These are phyloP conservation scores for Cheilosia grossa DNA, from an alignment of 2,888 invertebrate genomes.

Conservation along the genomic window DNA sequence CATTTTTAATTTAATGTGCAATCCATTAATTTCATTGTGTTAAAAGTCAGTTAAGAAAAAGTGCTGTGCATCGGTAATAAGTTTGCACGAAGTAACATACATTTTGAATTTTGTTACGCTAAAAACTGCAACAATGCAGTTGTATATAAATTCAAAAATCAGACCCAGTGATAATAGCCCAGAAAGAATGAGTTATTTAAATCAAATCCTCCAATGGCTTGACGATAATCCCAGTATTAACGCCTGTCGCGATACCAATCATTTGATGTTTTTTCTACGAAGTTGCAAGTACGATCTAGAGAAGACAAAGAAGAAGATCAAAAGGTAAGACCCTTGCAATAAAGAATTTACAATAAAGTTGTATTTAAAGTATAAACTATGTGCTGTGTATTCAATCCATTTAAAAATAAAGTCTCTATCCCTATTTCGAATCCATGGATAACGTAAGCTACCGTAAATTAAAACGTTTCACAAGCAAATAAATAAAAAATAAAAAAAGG, in stretches of 20 bases:
- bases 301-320: constrained; percentile 85
- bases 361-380: too few relatives aligned
- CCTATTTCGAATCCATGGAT: too few relatives aligned
- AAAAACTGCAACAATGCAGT: constrained; percentile 11
- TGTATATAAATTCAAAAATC: constrained; percentile 29
- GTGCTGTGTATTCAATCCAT: too few relatives aligned
- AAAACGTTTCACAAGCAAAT: too few relatives aligned
- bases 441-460: too few relatives aligned
- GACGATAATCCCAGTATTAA: constrained; percentile 82
- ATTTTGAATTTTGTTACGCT: not conserved
- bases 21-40: not conserved
- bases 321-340: constrained; percentile 79
- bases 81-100: not conserved
- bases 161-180: constrained; percentile 71
- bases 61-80: not conserved
- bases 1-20: constrained; percentile 23
- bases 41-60: not conserved
- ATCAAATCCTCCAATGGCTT: constrained; percentile 82
- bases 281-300: constrained; percentile 86
- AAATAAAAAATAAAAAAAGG: too few relatives aligned
- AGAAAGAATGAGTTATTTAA: constrained; percentile 77
- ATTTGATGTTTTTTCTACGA: constrained; percentile 85
- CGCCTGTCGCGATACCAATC: constrained; percentile 83
- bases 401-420: too few relatives aligned
- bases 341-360: too few relatives aligned